Base-by-base conservation (phyloP, 2,113 vertebrate genomes). In the Gobio gobio region DNA sequence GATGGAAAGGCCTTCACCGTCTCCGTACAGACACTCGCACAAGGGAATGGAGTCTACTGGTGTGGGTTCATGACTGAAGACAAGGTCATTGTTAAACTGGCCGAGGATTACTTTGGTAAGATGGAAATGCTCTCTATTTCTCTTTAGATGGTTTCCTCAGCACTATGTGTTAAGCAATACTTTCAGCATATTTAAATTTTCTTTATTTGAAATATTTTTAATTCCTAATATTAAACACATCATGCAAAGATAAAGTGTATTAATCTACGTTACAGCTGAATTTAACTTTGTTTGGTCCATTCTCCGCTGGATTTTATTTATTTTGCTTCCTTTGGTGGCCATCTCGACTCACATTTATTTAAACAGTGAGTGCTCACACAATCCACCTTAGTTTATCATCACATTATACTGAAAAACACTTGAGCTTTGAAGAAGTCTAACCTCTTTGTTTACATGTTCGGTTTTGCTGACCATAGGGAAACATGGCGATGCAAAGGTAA, bases 1-100 rank as follows among this genome's bases (percentile, higher is more conserved):
- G 68, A 87, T 16, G 14, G 22, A 1, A 16, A 58, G 1, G 73
- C 85, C 43, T 93, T 93, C 83, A 89, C 56, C 1, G 56, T 94
- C 49, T 81, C 73, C 2, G 29, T 91, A 10, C 16, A 8, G 70
- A 26, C 82, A 7, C 87, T 83, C 6, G 5, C 47, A 10, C 68
- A 82, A 5, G 87, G 88, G 5, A 77, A 85, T 0, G 93, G 91
- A 12, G 54, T 91, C 26, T 92, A 91, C 87, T 93, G 93, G 92
- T 94, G 92, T 12, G 92, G 93, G 14, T 24, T 93, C 26, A 83
- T 83, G 83, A 78, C 59, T 18, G 10, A 1, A 16, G 61, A 88
- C 10, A 1, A 76, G 20, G 78, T 54, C 78, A 87, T 93, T 74
- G 81, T 92, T 68, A 92, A 90, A 83, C 87, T 94, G 87, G 87